These are phyloP conservation scores for Prenolepis imparis DNA, from an alignment of 2,888 invertebrate species.

Conservation along the genomic window DNA sequence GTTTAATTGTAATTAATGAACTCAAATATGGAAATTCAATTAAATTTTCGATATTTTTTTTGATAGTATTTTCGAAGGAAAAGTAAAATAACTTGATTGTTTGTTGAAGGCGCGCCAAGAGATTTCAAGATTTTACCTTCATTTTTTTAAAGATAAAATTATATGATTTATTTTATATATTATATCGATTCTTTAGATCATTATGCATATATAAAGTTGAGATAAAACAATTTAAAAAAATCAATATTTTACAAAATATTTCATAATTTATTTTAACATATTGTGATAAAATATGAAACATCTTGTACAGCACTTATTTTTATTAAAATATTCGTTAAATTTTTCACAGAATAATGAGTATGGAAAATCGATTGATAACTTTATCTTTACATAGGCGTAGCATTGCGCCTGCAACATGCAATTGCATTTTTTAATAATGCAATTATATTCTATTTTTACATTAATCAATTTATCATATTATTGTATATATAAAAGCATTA, in stretches of 20 bases:
- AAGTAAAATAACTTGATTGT: neutral
- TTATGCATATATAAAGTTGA: neutral
- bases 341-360: neutral
- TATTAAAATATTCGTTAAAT: neutral
- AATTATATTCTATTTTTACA: neutral
- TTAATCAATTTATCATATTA: neutral
- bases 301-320: neutral
- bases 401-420: neutral
- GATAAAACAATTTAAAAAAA: neutral
- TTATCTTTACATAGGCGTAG: neutral
- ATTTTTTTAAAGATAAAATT: neutral
- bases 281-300: slow-evolving; percentile 1
- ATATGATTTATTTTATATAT: neutral
- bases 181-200: neutral
- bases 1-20: neutral
- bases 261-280: neutral
- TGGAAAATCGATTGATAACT: neutral
- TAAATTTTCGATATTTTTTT: neutral
- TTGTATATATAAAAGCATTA: no score
- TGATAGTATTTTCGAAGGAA: neutral
- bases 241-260: neutral
- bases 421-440: neutral
- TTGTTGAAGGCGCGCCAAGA: neutral
- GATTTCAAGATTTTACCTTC: neutral
- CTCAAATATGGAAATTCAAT: neutral